phyloP scores from a whole-genome alignment of 35 echinoderm and acorn worm species.

The Lytechinus variegatus region DNA sequence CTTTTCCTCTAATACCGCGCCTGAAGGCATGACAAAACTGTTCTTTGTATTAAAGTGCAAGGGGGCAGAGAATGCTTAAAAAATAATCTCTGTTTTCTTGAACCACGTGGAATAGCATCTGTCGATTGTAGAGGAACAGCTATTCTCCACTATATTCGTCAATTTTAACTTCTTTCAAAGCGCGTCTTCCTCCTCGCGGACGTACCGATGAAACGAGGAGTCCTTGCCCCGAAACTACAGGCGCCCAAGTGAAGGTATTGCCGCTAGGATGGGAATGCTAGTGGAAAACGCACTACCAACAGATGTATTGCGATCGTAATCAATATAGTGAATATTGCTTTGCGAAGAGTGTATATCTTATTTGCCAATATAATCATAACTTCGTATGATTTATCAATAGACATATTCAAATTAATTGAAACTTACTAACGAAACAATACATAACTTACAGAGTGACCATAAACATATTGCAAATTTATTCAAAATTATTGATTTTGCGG shows the following conservation, averaged over 20 bases:
- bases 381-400: no score
- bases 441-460: no score
- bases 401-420: no score
- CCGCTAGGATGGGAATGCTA: neutral
- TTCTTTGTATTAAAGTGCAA: slow-evolving; percentile 15
- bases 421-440: no score
- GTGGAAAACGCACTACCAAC: neutral
- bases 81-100: neutral
- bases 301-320: neutral
- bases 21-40: slow-evolving; percentile 10
- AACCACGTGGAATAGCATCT: neutral
- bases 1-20: neutral
- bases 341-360: neutral
- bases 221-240: neutral
- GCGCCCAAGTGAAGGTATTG: neutral
- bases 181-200: neutral
- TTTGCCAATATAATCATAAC: neutral
- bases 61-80: neutral
- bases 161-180: neutral
- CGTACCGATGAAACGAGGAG: neutral
- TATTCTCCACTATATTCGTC: neutral
- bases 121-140: neutral
- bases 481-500: neutral
- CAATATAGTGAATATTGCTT: neutral
- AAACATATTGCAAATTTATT: no score